Evolutionary conservation across 2,888 invertebrate species (phyloP).

Genomic region (Azorinus chamasolen): DNA sequence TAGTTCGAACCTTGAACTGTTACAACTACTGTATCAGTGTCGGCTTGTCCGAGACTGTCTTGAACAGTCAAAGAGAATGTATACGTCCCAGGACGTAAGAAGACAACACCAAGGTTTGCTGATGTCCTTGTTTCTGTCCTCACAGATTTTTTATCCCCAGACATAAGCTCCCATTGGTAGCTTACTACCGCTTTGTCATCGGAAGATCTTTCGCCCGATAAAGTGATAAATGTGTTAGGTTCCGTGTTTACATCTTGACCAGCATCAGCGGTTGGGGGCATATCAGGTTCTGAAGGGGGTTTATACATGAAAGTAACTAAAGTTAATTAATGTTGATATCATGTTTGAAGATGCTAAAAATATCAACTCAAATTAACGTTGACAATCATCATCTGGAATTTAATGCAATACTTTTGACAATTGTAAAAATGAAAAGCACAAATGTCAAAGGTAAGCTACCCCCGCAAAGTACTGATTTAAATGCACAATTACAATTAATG

Average conservation of each 20-base stretch:
- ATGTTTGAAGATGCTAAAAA: no score
- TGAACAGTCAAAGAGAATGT: constrained; percentile 33
- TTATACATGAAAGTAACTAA: no score
- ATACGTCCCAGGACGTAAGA: constrained; percentile 28
- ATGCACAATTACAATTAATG: no score
- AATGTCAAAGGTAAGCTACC: no score
- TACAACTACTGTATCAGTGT: constrained; percentile 36
- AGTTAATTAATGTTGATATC: no score
- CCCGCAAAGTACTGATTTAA: no score
- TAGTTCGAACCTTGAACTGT: constrained; percentile 31
- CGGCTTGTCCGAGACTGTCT: constrained; percentile 37
- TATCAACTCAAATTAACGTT: no score
- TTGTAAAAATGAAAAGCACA: no score
- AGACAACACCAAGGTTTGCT: constrained; percentile 7
- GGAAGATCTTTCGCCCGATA: constrained; percentile 32
- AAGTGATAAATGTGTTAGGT: constrained; percentile 17
- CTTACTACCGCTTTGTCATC: constrained; percentile 36
- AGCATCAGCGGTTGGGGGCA: constrained; percentile 44
- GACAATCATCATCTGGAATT: no score
- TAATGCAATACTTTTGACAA: no score
- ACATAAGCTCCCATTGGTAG: constrained; percentile 31
- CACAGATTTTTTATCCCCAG: constrained; percentile 8
- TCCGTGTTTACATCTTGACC: constrained; percentile 35
- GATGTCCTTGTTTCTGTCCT: neutral
- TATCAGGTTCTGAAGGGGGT: constrained; percentile 20